Percentiles rank a stretch among this genome's conserved stretches.
phyloP scores from a whole-genome alignment of 2,888 invertebrate species.

The Oegoconia quadripuncta region DNA sequence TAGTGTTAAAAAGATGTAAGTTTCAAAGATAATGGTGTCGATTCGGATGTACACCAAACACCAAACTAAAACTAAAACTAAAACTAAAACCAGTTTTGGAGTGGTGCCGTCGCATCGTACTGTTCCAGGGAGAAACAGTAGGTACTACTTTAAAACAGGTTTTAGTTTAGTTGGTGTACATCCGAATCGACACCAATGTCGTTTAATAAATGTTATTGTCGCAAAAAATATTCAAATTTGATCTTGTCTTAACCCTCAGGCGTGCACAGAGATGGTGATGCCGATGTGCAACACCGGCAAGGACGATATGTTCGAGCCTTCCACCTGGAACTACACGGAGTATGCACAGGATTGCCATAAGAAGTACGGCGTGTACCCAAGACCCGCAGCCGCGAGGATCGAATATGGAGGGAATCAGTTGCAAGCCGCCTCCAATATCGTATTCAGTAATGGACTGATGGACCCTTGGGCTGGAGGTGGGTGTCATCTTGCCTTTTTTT shows the following conservation, averaged over 20 bases:
- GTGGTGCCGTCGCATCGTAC: too few species aligned
- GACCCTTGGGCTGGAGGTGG: conserved; percentile 92
- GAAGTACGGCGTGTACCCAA: conserved; percentile 84
- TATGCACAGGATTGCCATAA: conserved; percentile 84
- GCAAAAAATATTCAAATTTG: too few species aligned
- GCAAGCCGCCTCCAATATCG: conserved; percentile 82
- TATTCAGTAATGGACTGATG: conserved; percentile 90
- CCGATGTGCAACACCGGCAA: conserved; percentile 90
- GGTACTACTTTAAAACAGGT: too few species aligned
- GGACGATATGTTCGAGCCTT: conserved; percentile 90
- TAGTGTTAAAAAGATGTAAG: too few species aligned
- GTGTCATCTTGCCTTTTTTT: not conserved
- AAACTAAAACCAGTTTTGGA: too few species aligned
- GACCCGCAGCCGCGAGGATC: conserved; percentile 81
- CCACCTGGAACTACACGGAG: conserved; percentile 84
- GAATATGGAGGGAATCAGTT: conserved; percentile 91
- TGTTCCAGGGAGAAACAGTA: too few species aligned
- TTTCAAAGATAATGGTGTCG: too few species aligned
- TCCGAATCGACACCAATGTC: too few species aligned
- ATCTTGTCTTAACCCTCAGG: conserved; percentile 69
- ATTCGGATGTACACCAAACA: too few species aligned
- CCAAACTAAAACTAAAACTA: too few species aligned
- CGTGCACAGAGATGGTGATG: conserved; percentile 98
- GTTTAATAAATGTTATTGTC: too few species aligned
- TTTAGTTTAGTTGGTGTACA: too few species aligned